Percentiles rank a stretch among this genome's conserved stretches.
phyloP scores from a whole-genome alignment of 1,140 invertebrate species.

The Bicyclus anynana region DNA sequence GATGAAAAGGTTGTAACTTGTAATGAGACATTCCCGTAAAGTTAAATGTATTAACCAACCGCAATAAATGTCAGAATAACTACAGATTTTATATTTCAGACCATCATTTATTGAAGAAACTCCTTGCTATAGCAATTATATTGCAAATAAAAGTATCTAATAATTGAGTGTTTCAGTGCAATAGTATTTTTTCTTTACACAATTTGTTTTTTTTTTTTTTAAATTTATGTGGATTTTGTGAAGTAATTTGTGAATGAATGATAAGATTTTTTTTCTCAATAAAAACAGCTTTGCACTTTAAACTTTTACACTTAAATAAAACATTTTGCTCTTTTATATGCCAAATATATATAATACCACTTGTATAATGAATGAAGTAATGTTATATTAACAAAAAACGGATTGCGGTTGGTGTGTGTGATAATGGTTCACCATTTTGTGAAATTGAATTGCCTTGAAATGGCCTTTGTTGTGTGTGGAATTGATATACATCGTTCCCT shows the following conservation, averaged over 20 bases:
- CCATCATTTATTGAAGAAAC: background rate
- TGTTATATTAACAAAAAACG: background rate
- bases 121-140: no score
- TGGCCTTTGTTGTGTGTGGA: slow-evolving; percentile 36
- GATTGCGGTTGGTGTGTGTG: slow-evolving; percentile 16
- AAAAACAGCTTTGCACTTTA: no score
- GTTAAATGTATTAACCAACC: slow-evolving; percentile 13
- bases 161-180: no score
- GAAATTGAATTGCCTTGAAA: slow-evolving; percentile 28
- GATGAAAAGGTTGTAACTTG: slow-evolving; percentile 12
- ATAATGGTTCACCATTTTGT: slow-evolving; percentile 25
- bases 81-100: background rate
- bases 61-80: slow-evolving; percentile 2
- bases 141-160: no score
- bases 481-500: slow-evolving; percentile 45
- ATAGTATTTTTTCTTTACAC: no score
- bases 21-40: slow-evolving; percentile 20
- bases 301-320: no score
- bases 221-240: no score
- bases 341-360: no score
- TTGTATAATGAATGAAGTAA: background rate
- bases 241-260: no score
- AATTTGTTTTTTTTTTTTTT: no score
- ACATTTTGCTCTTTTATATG: no score
- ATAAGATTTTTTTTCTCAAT: no score